Evolutionary conservation across 2,888 invertebrate species (phyloP), one percentile per base, ranked within the genome.

Genomic region (Cephus rjabovi): DNA sequence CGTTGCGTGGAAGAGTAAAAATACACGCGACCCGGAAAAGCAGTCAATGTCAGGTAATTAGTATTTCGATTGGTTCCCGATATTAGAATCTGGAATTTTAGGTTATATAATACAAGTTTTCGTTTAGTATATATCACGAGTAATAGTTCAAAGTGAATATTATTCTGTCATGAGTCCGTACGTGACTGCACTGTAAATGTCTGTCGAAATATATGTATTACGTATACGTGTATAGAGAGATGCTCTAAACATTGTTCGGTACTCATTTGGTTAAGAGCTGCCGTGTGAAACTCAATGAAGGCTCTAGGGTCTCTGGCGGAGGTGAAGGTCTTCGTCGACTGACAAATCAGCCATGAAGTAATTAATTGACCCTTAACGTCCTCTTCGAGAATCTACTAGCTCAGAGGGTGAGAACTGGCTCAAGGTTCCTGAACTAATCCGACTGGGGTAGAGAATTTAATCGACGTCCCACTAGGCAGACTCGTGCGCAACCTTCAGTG

Each of bases 1-100:
- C 35, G 74, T 37, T 35, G 74, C 77, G 73, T 69, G 76, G 74
- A 73, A 79, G 76, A 69, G 73, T 56, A 79, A 76, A 79, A 75
- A 79, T 76, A 73, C 23, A 34, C 34, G 74, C 79, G 73, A 76
- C 76, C 76, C 76, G 76, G 79, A 79, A 79, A 77, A 76, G 76
- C 79, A 79, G 34, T 79, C 79, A 76, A 79, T 76, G 76, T 76
- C 76, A 76, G 79, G 74, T 71, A 71, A 71, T 71, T 71, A 30
- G 23, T 30, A n/a, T 74, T 74, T 34, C 37, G 71, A 71, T 71
- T 71, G 3, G 71, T 2, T 56, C 9, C 23, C 56, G 23, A 56
- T 56, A 23, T 23, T 56, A 15, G 6, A 56, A 15, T 56, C 2
- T 23, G 56, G 23, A 23, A 56, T 56, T 56, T 23, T 23, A 56